These are phyloP conservation scores for Griposia aprilina DNA, from an alignment of 2,888 invertebrate genomes.

Conservation along the genomic window DNA sequence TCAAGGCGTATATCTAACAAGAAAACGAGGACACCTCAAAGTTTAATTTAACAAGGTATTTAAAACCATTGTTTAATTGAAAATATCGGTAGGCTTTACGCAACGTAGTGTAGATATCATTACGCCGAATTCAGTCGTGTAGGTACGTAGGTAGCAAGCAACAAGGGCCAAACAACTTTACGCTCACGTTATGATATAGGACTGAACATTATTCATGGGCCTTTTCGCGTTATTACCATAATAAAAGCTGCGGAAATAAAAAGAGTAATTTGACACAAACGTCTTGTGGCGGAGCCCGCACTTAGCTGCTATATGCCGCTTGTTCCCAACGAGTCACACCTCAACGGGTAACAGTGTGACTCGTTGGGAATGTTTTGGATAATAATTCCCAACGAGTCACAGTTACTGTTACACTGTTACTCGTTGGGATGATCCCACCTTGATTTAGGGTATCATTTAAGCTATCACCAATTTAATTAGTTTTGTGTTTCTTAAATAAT, in stretches of 20 bases:
- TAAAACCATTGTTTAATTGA: background rate
- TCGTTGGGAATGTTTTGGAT: no score
- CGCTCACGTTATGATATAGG: slow-evolving; percentile 65
- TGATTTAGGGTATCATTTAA: no score
- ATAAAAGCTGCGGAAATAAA: slow-evolving; percentile 86
- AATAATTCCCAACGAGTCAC: no score
- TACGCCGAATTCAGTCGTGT: slow-evolving; percentile 31
- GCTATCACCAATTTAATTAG: no score
- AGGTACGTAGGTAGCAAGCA: slow-evolving; percentile 27
- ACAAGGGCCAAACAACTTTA: slow-evolving; percentile 53
- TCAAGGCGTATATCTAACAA: background rate
- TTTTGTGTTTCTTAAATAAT: no score
- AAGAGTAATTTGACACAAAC: slow-evolving; percentile 84
- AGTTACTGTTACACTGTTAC: no score
- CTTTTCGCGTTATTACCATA: slow-evolving; percentile 82
- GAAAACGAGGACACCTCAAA: background rate
- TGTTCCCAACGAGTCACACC: no score
- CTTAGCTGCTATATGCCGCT: no score
- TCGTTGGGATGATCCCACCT: no score
- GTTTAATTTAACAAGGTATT: background rate
- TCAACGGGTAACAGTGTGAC: no score
- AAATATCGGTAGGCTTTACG: background rate
- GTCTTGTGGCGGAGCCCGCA: slow-evolving; percentile 78
- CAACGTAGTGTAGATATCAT: background rate
- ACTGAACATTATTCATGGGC: slow-evolving; percentile 79